A percentile compares a stretch with the other conserved stretches of the same genome.
Evolutionary conservation across 2,113 vertebrate species (phyloP).

Genomic region (Calyptomena viridis): DNA sequence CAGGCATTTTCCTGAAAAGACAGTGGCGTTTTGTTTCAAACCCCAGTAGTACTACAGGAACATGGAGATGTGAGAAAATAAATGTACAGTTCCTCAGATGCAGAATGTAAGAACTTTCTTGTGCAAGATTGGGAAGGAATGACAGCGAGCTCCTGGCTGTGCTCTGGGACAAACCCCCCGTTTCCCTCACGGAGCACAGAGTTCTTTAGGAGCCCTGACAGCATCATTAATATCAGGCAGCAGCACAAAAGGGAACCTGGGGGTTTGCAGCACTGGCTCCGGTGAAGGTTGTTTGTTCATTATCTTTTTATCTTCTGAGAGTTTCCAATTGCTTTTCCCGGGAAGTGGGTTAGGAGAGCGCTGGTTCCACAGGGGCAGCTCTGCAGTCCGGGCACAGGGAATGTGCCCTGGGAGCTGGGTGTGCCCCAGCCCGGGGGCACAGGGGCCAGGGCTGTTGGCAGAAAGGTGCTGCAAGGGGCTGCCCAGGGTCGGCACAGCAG

Average conservation of each 20-base stretch:
- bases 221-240: slow-evolving; percentile 15
- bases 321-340: background rate
- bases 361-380: background rate
- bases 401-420: background rate
- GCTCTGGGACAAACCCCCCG: background rate
- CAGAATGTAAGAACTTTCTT: background rate
- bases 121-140: background rate
- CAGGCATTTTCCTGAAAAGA: background rate
- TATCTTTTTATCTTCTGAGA: background rate
- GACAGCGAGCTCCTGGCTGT: background rate
- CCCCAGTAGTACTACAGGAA: background rate
- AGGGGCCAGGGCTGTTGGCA: background rate
- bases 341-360: background rate
- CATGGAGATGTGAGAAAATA: background rate
- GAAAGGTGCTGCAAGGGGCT: accelerated
- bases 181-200: background rate
- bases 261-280: background rate
- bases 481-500: accelerated
- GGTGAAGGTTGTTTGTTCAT: slow-evolving; percentile 39
- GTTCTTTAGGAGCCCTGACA: background rate
- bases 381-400: background rate
- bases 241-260: background rate
- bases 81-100: background rate
- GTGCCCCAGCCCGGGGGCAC: accelerated
- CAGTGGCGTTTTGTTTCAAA: background rate